Conservation (phyloP, 2,888 invertebrate species). For the Morpho deidamia region DNA sequence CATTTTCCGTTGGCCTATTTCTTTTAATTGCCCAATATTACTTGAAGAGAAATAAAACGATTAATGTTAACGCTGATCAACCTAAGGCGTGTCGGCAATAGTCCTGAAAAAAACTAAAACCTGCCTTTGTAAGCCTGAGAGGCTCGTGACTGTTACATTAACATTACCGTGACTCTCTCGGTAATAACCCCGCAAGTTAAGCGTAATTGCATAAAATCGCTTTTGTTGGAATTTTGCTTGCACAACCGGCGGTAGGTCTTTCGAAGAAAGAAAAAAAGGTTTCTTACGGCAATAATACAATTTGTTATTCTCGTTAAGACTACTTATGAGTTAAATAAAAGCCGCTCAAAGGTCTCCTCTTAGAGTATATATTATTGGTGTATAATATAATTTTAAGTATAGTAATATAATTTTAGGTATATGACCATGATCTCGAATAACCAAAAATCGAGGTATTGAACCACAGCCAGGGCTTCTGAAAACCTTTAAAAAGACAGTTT, state of each 20-base stretch:
- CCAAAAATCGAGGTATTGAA: no score
- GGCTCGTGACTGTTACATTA: slow-evolving; percentile 59
- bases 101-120: slow-evolving; percentile 16
- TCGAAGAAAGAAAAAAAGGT: slow-evolving; percentile 48
- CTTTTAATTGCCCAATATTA: no score
- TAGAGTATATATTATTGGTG: no score
- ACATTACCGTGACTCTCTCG: slow-evolving; percentile 52
- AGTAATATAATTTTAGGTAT: no score
- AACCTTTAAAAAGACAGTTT: no score
- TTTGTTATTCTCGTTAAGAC: slow-evolving; percentile 1
- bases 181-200: slow-evolving; percentile 69
- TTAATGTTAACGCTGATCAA: neutral
- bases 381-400: no score
- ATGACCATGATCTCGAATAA: no score
- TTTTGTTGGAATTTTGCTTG: slow-evolving; percentile 68
- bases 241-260: slow-evolving; percentile 59
- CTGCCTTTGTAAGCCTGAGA: slow-evolving; percentile 15
- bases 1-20: no score
- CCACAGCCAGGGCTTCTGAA: no score
- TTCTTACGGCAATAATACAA: slow-evolving; percentile 3
- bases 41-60: no score
- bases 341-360: no score
- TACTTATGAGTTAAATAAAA: no score
- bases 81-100: slow-evolving; percentile 12
- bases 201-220: slow-evolving; percentile 72